Base-by-base conservation (phyloP, 1,140 invertebrate genomes). In the Drosophila kurseongensis region DNA sequence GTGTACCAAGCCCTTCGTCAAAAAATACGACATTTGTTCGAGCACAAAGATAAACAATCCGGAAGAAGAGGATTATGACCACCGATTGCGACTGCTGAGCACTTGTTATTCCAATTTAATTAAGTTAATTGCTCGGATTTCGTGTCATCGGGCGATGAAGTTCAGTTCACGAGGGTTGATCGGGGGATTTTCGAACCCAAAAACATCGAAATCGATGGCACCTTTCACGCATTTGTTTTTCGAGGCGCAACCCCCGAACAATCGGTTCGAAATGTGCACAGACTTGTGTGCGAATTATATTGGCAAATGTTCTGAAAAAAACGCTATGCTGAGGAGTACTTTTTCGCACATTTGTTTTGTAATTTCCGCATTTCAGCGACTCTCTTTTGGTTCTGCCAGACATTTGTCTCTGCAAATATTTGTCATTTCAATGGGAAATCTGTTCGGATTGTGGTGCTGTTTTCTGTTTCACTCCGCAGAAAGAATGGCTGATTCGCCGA, bases 61-160 rank as follows among this genome's bases (percentile, higher is more conserved):
- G n/a, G 40, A 29, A 7, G 4, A 23, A 52, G 55, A 50, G 62
- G 68, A 68, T 58, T 72, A 76, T 51, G 56, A 79, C 69, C 41
- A 74, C 77, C 71, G 81, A 65, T 72, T 61, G 68, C 62, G 59
- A 69, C 65, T 73, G 59, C 61, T 72, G 73, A 90, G 74, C 76
- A 90, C 86, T 90, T 90, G 86, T 90, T 90, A 90, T 90, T 90
- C 56, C 79, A 86, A 86, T 90, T 90, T 90, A 90, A 90, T 90
- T 90, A 90, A 90, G 79, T 90, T 90, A 90, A 90, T 90, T 90
- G 86, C 82, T 61, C 61, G 63, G 86, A 91, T 89, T 88, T 78
- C 79, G 48, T 88, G 72, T 88, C 83, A 88, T 88, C 57, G 62
- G 54, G 66, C 72, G 42, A 71, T 62, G 47, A 48, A 45, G 13